Conservation (phyloP, 1,140 invertebrate genomes). For the Drosophila elegans region DNA sequence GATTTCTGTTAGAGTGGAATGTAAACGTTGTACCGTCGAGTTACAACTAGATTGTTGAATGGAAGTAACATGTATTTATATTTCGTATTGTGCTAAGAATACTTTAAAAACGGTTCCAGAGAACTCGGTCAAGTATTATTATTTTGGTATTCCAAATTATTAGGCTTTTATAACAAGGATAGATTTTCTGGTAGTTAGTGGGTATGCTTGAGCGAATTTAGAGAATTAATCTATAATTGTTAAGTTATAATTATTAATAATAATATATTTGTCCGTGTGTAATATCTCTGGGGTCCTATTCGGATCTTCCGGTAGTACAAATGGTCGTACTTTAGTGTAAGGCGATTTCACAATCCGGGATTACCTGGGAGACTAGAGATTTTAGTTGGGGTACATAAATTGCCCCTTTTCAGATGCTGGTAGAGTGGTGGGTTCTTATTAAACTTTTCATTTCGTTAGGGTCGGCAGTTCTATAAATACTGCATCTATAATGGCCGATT, state of each 20-base stretch:
- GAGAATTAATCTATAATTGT: slow-evolving; percentile 5
- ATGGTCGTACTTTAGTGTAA: neutral
- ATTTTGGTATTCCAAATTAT: neutral
- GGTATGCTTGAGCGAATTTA: slow-evolving; percentile 1
- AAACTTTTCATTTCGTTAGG: too few species aligned
- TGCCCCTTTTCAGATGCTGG: neutral
- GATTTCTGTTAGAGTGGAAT: slow-evolving; percentile 22
- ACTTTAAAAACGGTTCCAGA: neutral
- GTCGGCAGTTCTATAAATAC: neutral
- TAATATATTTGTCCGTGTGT: neutral
- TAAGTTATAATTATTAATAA: slow-evolving; percentile 1
- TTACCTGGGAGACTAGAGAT: neutral
- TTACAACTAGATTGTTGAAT: slow-evolving; percentile 2
- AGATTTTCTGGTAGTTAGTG: neutral
- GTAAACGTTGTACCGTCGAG: slow-evolving; percentile 4
- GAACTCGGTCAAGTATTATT: neutral
- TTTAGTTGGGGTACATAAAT: neutral
- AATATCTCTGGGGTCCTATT: neutral
- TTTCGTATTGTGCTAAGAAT: neutral
- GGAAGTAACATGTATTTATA: neutral
- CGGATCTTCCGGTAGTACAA: neutral
- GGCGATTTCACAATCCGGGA: neutral
- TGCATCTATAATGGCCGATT: neutral
- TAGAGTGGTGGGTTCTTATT: neutral
- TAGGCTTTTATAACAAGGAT: neutral